Base-by-base conservation (phyloP, 2,888 invertebrate genomes). In the Carterocephalus palaemon region DNA sequence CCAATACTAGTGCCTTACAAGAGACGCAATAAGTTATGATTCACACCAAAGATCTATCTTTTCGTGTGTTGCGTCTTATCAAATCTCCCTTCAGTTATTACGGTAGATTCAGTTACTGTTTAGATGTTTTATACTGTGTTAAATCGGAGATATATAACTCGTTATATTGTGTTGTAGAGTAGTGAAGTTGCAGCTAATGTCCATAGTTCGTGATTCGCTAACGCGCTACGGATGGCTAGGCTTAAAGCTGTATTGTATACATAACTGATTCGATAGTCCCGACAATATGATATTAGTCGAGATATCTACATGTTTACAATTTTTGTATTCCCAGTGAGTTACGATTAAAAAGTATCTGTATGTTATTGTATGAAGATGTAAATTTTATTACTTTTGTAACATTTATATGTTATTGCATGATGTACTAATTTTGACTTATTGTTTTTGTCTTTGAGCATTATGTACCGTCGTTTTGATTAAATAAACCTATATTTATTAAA, bases 1-100 rank as follows among this genome's bases (percentile, higher is more conserved):
- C 61, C 57, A 59, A 53, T 55, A 60, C 55, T 64, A 75, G 75
- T 75, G 75, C 75, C 75, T 75, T 75, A 73, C 52, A 49, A 58
- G 58, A 52, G 52, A 56, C 61, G 57, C 58, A 53, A 54, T 60
- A 47, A 53, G 42, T 43, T 51, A 43, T 51, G 42, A 22, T 45
- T 31, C 16, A 2, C 17, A 19, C 17, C n/a, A 8, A 15, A 12
- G 12, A n/a, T n/a, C n/a, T n/a, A n/a, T n/a, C n/a, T n/a, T 24
- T 19, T 9, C 20, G 16, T 15, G 24, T 17, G 6, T 6, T 23
- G 22, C 36, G 6, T 37, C 26, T 10, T 19, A 19, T 17, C 16
- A 4, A 23, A 2, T 6, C 12, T 5, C 12, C 7, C 9, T 26
- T 41, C 9, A 33, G 33, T 41, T 33, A 13, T 19, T 26, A 24